A percentile compares a stretch with the other conserved stretches of the same genome.
phyloP scores from a whole-genome alignment of 2,888 invertebrate genomes.

The Pterobdella sp. region DNA sequence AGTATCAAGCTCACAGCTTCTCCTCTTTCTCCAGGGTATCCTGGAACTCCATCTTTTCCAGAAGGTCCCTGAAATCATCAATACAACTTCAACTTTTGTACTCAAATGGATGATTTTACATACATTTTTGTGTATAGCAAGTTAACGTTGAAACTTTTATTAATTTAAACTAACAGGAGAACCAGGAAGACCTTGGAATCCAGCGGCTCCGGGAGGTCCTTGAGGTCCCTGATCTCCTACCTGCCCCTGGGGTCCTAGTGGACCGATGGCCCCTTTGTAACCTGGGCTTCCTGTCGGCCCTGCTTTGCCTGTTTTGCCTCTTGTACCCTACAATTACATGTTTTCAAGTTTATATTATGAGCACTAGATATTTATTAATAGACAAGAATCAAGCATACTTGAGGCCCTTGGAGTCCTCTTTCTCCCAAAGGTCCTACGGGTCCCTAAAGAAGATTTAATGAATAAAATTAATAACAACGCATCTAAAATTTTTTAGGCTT shows the following conservation, averaged over 20 bases:
- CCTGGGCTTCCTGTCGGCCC: conserved; percentile 51
- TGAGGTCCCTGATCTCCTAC: conserved; percentile 40
- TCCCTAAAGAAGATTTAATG: conserved; percentile 23
- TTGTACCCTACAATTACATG: conserved; percentile 28
- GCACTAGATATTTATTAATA: background rate
- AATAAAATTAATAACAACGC: background rate
- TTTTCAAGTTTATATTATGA: background rate
- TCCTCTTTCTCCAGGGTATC: conserved; percentile 36
- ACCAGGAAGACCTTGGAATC: conserved; percentile 38
- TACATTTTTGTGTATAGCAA: too few species aligned
- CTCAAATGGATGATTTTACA: too few species aligned
- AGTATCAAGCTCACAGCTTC: conserved; percentile 28
- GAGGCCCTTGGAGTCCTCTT: conserved; percentile 31
- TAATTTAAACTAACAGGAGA: conserved; percentile 23
- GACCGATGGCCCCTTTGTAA: conserved; percentile 54
- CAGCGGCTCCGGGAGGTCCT: conserved; percentile 32
- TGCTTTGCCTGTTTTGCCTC: conserved; percentile 30
- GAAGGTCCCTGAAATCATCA: conserved; percentile 32
- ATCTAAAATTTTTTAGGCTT: too few species aligned
- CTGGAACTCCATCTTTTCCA: conserved; percentile 34
- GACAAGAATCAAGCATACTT: conserved; percentile 26
- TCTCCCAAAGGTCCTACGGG: conserved; percentile 30
- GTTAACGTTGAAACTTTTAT: too few species aligned
- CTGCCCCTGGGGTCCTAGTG: conserved; percentile 51
- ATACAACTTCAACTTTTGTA: too few species aligned